phyloP scores from a whole-genome alignment of 2,113 vertebrate genomes.

The Forbesichthys papilliferus region DNA sequence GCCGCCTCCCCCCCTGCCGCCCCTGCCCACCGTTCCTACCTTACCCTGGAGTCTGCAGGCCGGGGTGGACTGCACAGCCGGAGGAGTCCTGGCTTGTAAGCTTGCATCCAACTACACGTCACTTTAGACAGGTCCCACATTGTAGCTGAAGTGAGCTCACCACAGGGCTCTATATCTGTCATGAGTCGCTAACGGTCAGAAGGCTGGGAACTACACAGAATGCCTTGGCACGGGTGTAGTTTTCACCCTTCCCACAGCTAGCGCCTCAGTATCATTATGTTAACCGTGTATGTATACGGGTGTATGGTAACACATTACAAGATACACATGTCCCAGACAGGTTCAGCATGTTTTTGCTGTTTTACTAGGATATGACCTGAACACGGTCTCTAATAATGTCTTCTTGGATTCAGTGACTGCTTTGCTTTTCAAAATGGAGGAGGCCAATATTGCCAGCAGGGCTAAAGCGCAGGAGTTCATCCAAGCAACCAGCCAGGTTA shows the following conservation, averaged over 20 bases:
- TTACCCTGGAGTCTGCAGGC: conserved; percentile 89
- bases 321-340: neutral
- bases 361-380: neutral
- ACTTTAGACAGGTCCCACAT: too few species aligned
- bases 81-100: conserved; percentile 89
- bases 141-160: too few species aligned
- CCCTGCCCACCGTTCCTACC: conserved; percentile 65
- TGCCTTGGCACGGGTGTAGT: too few species aligned
- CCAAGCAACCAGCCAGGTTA: conserved; percentile 92
- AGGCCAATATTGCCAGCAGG: conserved; percentile 88
- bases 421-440: conserved; percentile 93
- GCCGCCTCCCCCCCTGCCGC: conserved; percentile 71
- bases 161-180: too few species aligned
- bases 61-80: conserved; percentile 89
- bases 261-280: too few species aligned
- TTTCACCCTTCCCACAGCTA: too few species aligned
- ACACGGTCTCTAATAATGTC: neutral
- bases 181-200: too few species aligned
- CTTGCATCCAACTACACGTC: too few species aligned
- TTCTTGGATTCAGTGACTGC: conserved; percentile 79
- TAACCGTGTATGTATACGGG: too few species aligned
- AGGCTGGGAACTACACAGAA: too few species aligned
- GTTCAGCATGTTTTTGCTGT: neutral
- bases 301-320: too few species aligned
- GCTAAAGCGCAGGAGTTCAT: conserved; percentile 94